Evolutionary conservation across 2,888 invertebrate species (phyloP), one percentile per base, ranked within the genome.

Genomic region (Caenorhabditis sp.): DNA sequence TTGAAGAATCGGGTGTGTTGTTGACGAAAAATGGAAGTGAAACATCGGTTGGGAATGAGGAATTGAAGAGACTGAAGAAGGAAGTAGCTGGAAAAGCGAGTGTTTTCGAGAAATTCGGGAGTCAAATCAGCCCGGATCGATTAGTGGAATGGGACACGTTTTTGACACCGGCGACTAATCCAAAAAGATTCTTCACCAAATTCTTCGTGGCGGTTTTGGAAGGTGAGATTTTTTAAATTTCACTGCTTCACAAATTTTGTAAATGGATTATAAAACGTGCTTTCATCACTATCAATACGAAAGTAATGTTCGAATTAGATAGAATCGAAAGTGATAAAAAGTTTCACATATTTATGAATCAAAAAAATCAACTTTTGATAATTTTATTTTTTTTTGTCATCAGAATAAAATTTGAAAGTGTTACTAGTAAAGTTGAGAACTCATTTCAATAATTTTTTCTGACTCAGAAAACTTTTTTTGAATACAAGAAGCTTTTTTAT

Each of bases 1-100:
- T 86, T 68, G 85, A 87, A 68, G 86, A 86, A 66, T 81, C 84
- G 26, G 86, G 86, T 21, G 67, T 87, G 7, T 66, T 86, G 43
- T 53, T 81, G 36, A 80, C 78, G 8, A 74, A 69, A 49, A 67
- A 77, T 23, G 77, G 75, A n/a, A 58, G 62, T 58, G 56, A 66
- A 43, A 67, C 77, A 12, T 71, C 79, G 14, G 70, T 67, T 10
- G 70, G 62, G 14, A 54, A 69, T 43, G 43, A 49, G 10, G 65
- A 76, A 12, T 59, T 78, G 57, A 59, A 62, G 10, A n/a, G 52
- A 23, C n/a, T 69, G 53, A 77, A 79, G 56, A 49, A 59, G 10
- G 63, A 65, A n/a, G 67, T 72, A 23, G 72, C 70, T 8, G 69
- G 43, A 12, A 68, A 79, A 26, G 66, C 76, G 27, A 25, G 49